These are phyloP conservation scores for Oxygymnocypris stewartii DNA, from an alignment of 2,113 vertebrate species.

Conservation along the genomic window DNA sequence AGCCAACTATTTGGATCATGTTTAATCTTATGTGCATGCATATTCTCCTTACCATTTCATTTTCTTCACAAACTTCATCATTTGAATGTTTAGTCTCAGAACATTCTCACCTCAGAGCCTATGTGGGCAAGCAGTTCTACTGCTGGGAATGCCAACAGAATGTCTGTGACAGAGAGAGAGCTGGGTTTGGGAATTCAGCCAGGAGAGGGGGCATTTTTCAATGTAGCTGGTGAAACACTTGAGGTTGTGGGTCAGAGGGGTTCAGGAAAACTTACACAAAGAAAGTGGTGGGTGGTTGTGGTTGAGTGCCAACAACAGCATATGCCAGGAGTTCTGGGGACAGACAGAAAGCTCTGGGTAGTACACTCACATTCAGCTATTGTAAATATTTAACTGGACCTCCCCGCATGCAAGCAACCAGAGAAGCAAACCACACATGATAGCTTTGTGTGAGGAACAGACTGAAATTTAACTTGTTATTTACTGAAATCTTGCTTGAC, in stretches of 20 bases:
- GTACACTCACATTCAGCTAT: conserved; percentile 42
- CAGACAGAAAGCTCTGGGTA: conserved; percentile 29
- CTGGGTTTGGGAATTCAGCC: conserved; percentile 32
- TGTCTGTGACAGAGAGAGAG: conserved; percentile 30
- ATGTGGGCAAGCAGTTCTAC: neutral
- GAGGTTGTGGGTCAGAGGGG: conserved; percentile 42
- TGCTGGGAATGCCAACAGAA: conserved; percentile 24
- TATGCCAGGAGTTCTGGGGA: conserved; percentile 41
- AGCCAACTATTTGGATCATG: neutral
- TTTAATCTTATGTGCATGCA: neutral
- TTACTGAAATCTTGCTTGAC: conserved; percentile 1
- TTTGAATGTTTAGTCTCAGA: neutral
- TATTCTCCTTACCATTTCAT: neutral
- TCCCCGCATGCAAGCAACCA: conserved; percentile 31
- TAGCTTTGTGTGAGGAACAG: conserved; percentile 16
- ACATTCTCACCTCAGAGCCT: neutral
- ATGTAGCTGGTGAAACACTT: conserved; percentile 22
- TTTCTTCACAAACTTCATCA: neutral
- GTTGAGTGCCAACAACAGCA: conserved; percentile 39
- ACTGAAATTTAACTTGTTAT: neutral
- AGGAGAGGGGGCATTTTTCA: conserved; percentile 27
- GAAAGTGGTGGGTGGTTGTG: conserved; percentile 40
- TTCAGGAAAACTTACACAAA: conserved; percentile 39
- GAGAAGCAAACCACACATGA: conserved; percentile 25
- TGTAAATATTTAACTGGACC: conserved; percentile 57